Evolutionary conservation across 2,113 vertebrate species (phyloP).

Genomic region (Octodon degus): DNA sequence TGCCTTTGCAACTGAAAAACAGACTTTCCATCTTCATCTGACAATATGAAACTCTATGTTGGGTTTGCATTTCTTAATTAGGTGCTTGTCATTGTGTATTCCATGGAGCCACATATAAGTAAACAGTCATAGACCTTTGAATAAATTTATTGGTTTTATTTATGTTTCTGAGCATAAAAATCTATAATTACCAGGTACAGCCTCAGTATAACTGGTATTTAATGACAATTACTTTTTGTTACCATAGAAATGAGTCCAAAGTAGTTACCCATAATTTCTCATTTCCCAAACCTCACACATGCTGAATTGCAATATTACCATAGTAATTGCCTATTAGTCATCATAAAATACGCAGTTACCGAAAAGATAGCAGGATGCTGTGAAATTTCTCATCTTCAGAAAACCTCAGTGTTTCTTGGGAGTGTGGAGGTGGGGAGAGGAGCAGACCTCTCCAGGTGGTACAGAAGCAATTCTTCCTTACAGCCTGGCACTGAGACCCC

Average conservation of each 20-base stretch:
- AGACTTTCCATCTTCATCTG: slow-evolving; percentile 74
- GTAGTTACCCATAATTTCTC: slow-evolving; percentile 90
- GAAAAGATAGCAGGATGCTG: slow-evolving; percentile 88
- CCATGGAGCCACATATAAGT: slow-evolving; percentile 81
- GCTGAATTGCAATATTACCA: slow-evolving; percentile 90
- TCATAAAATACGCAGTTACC: slow-evolving; percentile 90
- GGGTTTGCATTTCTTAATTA: slow-evolving; percentile 89
- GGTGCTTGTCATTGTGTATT: slow-evolving; percentile 85
- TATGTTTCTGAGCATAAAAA: slow-evolving; percentile 89
- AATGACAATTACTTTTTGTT: slow-evolving; percentile 92
- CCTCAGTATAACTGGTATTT: slow-evolving; percentile 88
- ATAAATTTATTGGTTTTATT: slow-evolving; percentile 91
- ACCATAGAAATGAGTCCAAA: slow-evolving; percentile 91
- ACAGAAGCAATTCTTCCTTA: background rate
- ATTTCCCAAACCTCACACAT: slow-evolving; percentile 87
- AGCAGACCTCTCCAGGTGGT: background rate
- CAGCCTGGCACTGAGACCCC: background rate
- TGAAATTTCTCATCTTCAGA: slow-evolving; percentile 87
- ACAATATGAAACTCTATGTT: slow-evolving; percentile 79
- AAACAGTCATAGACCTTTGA: slow-evolving; percentile 88
- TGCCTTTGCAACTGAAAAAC: slow-evolving; percentile 58
- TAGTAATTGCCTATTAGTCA: slow-evolving; percentile 93
- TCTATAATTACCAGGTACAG: slow-evolving; percentile 91
- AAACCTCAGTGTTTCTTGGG: slow-evolving; percentile 73
- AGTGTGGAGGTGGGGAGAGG: slow-evolving; percentile 11